Percentiles rank a stretch among this genome's conserved stretches.
These are phyloP conservation scores for Muscidifurax raptorellus DNA, from an alignment of 1,140 invertebrate genomes.

Conservation along the genomic window DNA sequence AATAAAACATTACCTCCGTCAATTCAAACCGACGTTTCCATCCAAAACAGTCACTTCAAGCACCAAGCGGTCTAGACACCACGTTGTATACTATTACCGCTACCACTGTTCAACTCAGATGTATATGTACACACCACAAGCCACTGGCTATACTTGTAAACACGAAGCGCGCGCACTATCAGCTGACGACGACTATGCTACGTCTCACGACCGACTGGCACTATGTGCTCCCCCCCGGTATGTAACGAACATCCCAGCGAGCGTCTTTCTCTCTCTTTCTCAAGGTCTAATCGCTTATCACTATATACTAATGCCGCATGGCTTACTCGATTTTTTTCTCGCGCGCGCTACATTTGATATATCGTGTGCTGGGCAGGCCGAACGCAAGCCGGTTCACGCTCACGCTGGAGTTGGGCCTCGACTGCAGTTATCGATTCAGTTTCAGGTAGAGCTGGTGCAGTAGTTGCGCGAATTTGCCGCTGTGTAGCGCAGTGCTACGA, in stretches of 20 bases:
- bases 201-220: not conserved
- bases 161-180: conserved; percentile 12
- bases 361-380: not conserved
- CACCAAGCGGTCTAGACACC: too few relatives aligned
- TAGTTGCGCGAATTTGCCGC: too few relatives aligned
- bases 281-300: not conserved
- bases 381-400: not conserved
- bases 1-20: too few relatives aligned
- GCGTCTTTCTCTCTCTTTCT: not conserved
- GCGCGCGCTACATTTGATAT: not conserved
- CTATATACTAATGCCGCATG: too few relatives aligned
- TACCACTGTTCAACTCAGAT: conserved; percentile 6
- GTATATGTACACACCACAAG: not conserved
- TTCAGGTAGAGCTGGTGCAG: too few relatives aligned
- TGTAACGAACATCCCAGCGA: not conserved
- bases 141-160: not conserved
- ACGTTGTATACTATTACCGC: not conserved
- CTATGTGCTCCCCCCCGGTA: not conserved
- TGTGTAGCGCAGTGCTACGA: too few relatives aligned
- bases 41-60: too few relatives aligned
- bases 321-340: not conserved
- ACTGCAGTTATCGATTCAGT: too few relatives aligned
- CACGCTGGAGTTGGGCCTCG: too few relatives aligned
- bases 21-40: too few relatives aligned
- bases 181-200: not conserved